These are phyloP conservation scores for Pterois miles DNA, from an alignment of 2,797 vertebrate species.

Conservation along the genomic window DNA sequence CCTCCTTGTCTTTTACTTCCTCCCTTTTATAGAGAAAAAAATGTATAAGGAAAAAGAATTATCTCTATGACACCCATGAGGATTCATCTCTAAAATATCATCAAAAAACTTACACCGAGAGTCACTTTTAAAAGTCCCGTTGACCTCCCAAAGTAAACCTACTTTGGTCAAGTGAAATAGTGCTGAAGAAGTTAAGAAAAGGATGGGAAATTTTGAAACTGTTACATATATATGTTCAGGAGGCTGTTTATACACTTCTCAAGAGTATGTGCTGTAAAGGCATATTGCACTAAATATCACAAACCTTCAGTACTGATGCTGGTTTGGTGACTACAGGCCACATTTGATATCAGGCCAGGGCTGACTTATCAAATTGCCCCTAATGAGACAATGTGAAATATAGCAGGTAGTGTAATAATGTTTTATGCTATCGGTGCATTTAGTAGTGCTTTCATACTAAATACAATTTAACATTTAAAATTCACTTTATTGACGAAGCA, in stretches of 20 bases:
- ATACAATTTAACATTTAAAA: not conserved
- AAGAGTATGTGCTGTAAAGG: not conserved
- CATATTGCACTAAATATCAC: not conserved
- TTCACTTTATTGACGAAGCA: not conserved
- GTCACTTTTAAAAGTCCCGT: not conserved
- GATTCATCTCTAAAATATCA: not conserved
- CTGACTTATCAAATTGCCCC: conserved; percentile 13
- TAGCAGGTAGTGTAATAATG: not conserved
- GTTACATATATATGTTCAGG: not conserved
- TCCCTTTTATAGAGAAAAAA: not conserved
- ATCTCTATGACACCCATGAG: not conserved
- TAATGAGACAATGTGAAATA: not conserved
- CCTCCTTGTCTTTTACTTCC: not conserved
- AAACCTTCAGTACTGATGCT: not conserved
- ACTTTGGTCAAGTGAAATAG: not conserved
- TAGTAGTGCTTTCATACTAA: not conserved
- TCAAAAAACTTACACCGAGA: not conserved
- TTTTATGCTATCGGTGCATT: not conserved
- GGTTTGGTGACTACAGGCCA: conserved; percentile 2
- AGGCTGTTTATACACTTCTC: not conserved
- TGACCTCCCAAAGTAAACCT: not conserved
- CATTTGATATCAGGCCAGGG: conserved; percentile 7
- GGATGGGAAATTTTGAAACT: not conserved
- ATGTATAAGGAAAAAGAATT: not conserved
- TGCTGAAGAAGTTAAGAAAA: not conserved